A percentile compares a stretch with the other conserved stretches of the same genome.
phyloP scores from a whole-genome alignment of 2,797 vertebrate genomes.

The Myotis findleyi region DNA sequence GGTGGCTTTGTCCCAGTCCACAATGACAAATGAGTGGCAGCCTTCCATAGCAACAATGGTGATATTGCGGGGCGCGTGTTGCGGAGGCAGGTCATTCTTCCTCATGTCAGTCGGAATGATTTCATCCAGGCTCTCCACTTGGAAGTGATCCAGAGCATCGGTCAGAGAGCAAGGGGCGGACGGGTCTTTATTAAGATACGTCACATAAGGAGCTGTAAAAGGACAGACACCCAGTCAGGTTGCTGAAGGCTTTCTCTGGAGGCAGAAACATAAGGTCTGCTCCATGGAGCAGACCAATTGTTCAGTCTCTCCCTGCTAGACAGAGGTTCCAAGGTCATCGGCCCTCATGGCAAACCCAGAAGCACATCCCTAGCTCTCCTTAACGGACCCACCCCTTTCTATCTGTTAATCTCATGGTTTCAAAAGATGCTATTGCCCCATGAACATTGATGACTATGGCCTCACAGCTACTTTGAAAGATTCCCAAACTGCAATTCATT shows the following conservation, averaged over 20 bases:
- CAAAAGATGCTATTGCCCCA: not conserved
- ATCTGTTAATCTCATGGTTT: not conserved
- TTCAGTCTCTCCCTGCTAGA: not conserved
- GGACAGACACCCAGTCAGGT: not conserved
- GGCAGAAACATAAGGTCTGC: not conserved
- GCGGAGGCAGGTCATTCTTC: constrained; percentile 86
- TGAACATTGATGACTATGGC: not conserved
- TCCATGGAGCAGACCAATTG: not conserved
- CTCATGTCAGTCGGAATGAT: constrained; percentile 92
- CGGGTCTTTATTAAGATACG: constrained; percentile 96
- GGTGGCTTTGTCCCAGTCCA: constrained; percentile 96
- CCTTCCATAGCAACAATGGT: constrained; percentile 98
- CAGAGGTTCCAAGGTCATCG: not conserved
- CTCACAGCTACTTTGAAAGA: not conserved
- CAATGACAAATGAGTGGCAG: constrained; percentile 98
- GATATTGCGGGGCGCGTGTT: constrained; percentile 94
- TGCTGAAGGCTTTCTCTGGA: not conserved
- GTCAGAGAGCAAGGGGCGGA: constrained; percentile 96
- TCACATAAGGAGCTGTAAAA: constrained; percentile 94
- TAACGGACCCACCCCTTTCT: not conserved
- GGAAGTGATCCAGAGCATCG: constrained; percentile 97
- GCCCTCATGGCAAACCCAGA: not conserved
- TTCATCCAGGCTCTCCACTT: constrained; percentile 94
- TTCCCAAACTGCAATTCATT: not conserved
- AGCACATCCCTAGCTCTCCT: not conserved